Evolutionary conservation across 37 sponge, comb jelly and placozoan species (phyloP).

Genomic region (Cladorhizidae sp.): DNA sequence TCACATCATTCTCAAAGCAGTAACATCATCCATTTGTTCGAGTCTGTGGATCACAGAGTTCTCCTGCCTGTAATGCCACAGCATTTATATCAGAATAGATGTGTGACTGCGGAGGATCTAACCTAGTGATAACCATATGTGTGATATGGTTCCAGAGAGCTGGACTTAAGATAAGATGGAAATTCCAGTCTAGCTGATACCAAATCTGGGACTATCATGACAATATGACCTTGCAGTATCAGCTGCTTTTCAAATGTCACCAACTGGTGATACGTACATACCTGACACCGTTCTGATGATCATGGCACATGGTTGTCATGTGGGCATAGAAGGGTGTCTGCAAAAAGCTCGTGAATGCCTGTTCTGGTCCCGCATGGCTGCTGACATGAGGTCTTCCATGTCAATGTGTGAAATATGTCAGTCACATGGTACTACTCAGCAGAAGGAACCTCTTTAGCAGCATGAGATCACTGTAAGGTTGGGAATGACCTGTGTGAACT

Average conservation of each 20-base stretch:
- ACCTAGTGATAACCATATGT: conserved; percentile 6
- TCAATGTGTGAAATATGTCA: conserved; percentile 33
- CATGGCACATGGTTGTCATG: conserved; percentile 14
- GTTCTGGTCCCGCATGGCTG: too few relatives aligned
- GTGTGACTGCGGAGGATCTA: conserved; percentile 29
- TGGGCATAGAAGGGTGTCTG: conserved; percentile 32
- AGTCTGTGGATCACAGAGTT: conserved; percentile 26
- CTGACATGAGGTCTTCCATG: conserved; percentile 32
- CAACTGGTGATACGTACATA: conserved; percentile 26
- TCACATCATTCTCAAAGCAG: too few relatives aligned
- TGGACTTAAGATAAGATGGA: conserved; percentile 41
- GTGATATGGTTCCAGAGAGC: conserved; percentile 9
- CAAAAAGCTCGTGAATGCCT: too few relatives aligned
- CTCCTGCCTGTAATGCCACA: conserved; percentile 9
- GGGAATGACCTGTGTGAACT: conserved; percentile 53
- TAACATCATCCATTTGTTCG: background rate
- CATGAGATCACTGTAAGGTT: conserved; percentile 39
- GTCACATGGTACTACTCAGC: too few relatives aligned
- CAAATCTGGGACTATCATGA: conserved; percentile 40
- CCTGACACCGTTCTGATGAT: conserved; percentile 7
- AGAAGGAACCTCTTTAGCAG: conserved; percentile 15
- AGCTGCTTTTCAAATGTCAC: conserved; percentile 42
- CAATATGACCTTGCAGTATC: conserved; percentile 49
- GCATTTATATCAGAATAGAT: conserved; percentile 3
- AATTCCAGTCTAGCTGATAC: background rate